phyloP scores from a whole-genome alignment of 2,797 vertebrate genomes.

The Chelon labrosus region DNA sequence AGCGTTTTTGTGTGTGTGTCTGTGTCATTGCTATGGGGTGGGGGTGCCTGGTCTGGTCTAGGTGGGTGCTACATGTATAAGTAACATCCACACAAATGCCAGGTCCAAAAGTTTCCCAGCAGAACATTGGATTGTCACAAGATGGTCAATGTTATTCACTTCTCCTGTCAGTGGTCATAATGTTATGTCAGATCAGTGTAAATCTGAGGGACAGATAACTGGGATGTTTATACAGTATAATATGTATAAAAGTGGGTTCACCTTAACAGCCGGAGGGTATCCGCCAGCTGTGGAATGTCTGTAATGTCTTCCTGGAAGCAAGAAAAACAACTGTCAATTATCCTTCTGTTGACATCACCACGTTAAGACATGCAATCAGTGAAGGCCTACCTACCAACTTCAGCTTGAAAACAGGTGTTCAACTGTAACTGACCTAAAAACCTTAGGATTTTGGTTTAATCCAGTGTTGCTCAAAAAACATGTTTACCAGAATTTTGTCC shows the following conservation, averaged over 20 bases:
- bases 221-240: not conserved
- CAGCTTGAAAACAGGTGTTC: conserved; percentile 61
- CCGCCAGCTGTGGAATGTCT: conserved; percentile 96
- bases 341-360: conserved; percentile 46
- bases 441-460: conserved; percentile 5
- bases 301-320: conserved; percentile 97
- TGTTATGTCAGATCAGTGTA: too few species aligned
- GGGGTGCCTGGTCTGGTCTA: too few species aligned
- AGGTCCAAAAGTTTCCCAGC: too few species aligned
- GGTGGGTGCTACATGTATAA: too few species aligned
- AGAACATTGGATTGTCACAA: too few species aligned
- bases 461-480: not conserved
- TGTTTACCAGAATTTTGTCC: conserved; percentile 91
- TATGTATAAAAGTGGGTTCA: conserved; percentile 77
- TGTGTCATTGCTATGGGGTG: too few species aligned
- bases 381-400: conserved; percentile 28
- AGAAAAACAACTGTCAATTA: conserved; percentile 75
- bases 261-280: conserved; percentile 94
- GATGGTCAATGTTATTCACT: too few species aligned
- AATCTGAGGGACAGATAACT: not conserved
- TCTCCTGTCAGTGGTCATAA: too few species aligned
- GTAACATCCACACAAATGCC: too few species aligned
- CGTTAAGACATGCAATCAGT: conserved; percentile 60
- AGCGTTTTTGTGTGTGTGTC: too few species aligned
- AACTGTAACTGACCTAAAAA: conserved; percentile 34